A percentile compares a stretch with the other conserved stretches of the same genome.
Conservation (phyloP, 2,888 invertebrate genomes). For the Meganola albula region DNA sequence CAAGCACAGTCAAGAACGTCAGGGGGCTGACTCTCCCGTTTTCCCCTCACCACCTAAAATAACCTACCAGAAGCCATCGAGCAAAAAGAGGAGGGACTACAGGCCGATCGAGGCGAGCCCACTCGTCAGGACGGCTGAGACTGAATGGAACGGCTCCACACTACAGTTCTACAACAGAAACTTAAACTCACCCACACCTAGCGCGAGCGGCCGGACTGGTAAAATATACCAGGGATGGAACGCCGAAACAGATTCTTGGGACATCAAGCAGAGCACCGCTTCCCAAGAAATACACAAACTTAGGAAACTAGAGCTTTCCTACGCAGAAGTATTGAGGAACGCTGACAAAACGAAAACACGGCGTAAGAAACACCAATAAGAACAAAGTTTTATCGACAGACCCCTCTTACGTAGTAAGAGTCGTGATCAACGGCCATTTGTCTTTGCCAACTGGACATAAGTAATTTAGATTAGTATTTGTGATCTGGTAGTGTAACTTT, state of each 20-base stretch:
- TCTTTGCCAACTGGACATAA: conserved; percentile 74
- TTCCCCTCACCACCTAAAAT: conserved; percentile 83
- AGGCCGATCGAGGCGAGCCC: conserved; percentile 76
- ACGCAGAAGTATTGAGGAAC: conserved; percentile 89
- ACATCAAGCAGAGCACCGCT: conserved; percentile 81
- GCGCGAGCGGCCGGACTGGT: conserved; percentile 67
- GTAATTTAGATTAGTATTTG: conserved; percentile 68
- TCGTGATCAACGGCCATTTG: conserved; percentile 71
- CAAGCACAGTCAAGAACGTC: conserved; percentile 79
- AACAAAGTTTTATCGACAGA: conserved; percentile 51
- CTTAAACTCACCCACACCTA: conserved; percentile 79
- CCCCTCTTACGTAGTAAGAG: conserved; percentile 64
- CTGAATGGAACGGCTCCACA: conserved; percentile 84
- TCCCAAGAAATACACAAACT: conserved; percentile 90
- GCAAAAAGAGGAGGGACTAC: conserved; percentile 78
- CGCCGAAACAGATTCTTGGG: conserved; percentile 67
- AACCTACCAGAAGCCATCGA: conserved; percentile 75
- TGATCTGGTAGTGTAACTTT: conserved; percentile 74
- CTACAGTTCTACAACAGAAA: conserved; percentile 82
- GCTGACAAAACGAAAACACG: conserved; percentile 78
- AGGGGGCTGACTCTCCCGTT: conserved; percentile 83
- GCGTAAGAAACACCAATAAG: conserved; percentile 73
- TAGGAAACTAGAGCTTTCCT: conserved; percentile 88
- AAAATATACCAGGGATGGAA: conserved; percentile 73
- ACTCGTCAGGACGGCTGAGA: conserved; percentile 54